phyloP scores from a whole-genome alignment of 2,888 invertebrate genomes.

The Synanthedon andrenaeformis region DNA sequence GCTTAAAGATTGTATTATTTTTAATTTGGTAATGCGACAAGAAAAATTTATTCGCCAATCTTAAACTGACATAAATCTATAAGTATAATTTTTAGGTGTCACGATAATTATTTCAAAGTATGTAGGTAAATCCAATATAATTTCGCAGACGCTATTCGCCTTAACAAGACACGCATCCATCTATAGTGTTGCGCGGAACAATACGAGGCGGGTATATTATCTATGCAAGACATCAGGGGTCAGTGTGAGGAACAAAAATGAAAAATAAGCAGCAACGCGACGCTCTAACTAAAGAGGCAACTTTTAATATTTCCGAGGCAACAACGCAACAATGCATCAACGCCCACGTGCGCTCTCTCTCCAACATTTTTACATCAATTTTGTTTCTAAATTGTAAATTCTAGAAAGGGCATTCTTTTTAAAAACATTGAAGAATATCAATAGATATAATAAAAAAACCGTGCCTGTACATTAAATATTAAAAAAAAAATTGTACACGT shows the following conservation, averaged over 20 bases:
- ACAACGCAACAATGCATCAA: constrained; percentile 6
- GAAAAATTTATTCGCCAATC: too few species aligned
- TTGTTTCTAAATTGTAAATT: neutral
- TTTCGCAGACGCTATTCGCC: neutral
- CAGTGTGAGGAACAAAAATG: constrained; percentile 16
- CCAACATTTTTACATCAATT: neutral
- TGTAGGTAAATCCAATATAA: too few species aligned
- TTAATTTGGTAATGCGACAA: too few species aligned
- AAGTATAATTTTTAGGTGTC: too few species aligned
- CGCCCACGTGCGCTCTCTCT: neutral
- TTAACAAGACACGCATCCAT: constrained; percentile 17
- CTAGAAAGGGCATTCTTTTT: too few species aligned
- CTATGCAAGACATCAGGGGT: constrained; percentile 37
- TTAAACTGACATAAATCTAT: too few species aligned
- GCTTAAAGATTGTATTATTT: too few species aligned
- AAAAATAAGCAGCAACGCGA: constrained; percentile 6
- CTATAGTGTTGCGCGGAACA: constrained; percentile 19
- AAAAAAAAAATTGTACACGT: too few species aligned
- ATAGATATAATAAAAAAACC: too few species aligned
- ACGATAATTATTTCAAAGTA: too few species aligned
- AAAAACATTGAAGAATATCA: too few species aligned
- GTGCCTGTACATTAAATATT: too few species aligned
- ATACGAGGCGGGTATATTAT: constrained; percentile 27
- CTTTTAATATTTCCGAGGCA: constrained; percentile 29
- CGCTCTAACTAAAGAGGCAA: constrained; percentile 6